A percentile compares a stretch with the other conserved stretches of the same genome.
These are phyloP conservation scores for Drosophila mayri DNA, from an alignment of 1,140 invertebrate species.

Conservation along the genomic window DNA sequence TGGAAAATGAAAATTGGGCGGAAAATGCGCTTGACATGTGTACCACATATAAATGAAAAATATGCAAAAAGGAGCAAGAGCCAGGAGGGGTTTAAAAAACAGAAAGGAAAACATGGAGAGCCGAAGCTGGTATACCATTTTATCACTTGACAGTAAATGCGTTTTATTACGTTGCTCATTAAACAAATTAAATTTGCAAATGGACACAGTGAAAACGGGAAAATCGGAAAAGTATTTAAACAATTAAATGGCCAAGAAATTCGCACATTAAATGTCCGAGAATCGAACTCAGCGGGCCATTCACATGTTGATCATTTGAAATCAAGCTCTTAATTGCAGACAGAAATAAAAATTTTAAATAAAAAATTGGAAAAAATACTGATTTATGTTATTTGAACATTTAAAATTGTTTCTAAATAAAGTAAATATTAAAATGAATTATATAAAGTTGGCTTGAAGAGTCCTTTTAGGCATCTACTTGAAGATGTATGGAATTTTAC, in stretches of 20 bases:
- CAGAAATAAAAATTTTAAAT: conserved; percentile 1
- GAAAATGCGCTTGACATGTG: conserved; percentile 57
- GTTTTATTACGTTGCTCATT: conserved; percentile 79
- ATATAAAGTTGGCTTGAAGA: too few species aligned
- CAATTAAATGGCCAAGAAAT: conserved; percentile 35
- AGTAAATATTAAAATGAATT: too few species aligned
- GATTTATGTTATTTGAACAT: too few species aligned
- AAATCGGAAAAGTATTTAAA: conserved; percentile 53
- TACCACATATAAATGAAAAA: conserved; percentile 76
- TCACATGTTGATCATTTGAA: conserved; percentile 7
- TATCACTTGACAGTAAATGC: conserved; percentile 84
- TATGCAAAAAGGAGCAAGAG: conserved; percentile 28
- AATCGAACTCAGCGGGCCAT: not conserved
- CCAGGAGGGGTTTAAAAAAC: conserved; percentile 4
- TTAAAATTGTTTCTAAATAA: too few species aligned
- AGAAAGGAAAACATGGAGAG: conserved; percentile 24
- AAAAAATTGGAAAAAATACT: not conserved
- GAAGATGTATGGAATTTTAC: too few species aligned
- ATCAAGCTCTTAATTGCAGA: not conserved
- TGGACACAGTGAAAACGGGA: conserved; percentile 5
- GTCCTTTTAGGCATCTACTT: too few species aligned
- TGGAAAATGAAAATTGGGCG: conserved; percentile 17
- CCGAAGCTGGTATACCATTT: conserved; percentile 68
- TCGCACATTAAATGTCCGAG: conserved; percentile 4
- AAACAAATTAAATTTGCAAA: conserved; percentile 80